These are phyloP conservation scores for Drosophila fulvimacula DNA, from an alignment of 2,888 invertebrate genomes.

Conservation along the genomic window DNA sequence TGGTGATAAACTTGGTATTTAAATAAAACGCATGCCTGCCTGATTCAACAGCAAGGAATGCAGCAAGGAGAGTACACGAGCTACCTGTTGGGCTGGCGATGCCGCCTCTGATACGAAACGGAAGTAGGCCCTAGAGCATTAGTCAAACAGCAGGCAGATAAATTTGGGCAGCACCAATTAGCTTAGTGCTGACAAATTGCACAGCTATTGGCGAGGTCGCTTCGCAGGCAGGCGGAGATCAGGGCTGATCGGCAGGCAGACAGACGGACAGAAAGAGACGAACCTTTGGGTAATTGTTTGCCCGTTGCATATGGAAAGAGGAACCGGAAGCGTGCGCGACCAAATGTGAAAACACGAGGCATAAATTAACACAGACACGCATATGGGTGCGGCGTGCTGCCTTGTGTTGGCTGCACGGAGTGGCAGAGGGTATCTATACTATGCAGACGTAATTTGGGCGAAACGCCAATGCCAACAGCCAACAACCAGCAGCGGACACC, in stretches of 20 bases:
- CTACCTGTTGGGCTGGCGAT: conserved; percentile 65
- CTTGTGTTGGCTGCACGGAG: background rate
- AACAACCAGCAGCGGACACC: conserved; percentile 46
- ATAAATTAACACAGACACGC: conserved; percentile 62
- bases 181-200: conserved; percentile 80
- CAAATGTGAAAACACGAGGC: conserved; percentile 78
- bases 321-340: conserved; percentile 76
- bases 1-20: conserved; percentile 3
- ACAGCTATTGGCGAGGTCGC: conserved; percentile 69
- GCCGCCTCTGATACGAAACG: conserved; percentile 56
- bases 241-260: background rate
- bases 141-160: conserved; percentile 75
- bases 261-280: conserved; percentile 12
- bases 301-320: conserved; percentile 45
- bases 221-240: conserved; percentile 14
- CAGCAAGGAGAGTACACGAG: conserved; percentile 17
- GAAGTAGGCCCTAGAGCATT: conserved; percentile 69
- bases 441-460: conserved; percentile 62
- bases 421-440: conserved; percentile 1
- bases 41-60: conserved; percentile 60
- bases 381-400: conserved; percentile 8
- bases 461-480: conserved; percentile 54
- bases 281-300: conserved; percentile 55
- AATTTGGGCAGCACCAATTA: conserved; percentile 70
- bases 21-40: conserved; percentile 14